Evolutionary conservation across 2,888 invertebrate species (phyloP), one percentile per base, ranked within the genome.

Genomic region (Andrena bicolor): DNA sequence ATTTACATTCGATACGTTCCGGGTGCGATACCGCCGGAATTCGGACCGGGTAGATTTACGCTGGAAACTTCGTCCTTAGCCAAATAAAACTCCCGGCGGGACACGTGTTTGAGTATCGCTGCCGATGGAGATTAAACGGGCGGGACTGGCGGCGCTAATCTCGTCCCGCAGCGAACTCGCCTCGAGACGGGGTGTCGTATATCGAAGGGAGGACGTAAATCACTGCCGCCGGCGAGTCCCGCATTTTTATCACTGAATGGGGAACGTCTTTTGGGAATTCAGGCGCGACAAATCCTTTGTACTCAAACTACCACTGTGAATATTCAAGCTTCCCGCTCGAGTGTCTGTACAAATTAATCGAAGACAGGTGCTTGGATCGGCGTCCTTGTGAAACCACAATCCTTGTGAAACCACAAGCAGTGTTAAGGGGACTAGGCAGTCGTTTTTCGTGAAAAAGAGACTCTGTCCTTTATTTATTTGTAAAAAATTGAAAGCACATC

Each of bases 1-100:
- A 20, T 10, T 8, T 0, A 41, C 53, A 8, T 65, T 65, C 26
- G 56, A 56, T 56, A 23, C 10, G 56, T 26, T 26, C 23, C 8
- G 10, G 0, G 23, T 56, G 23, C 23, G 4, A 3, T 13, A 23
- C 26, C 10, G 2, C 10, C 4, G 56, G 56, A 56, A 23, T 26
- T 26, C 10, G 10, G 23, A 65, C 10, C 16, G 6, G 48, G 26
- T 7, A 20, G 66, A 75, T 75, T 49, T 69, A 70, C 60, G 60
- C 16, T 53, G 3, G 32, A 5, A 75, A 69, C 75, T 69, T 68
- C 26, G 32, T 20, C 51, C 20, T 8, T 28, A 10, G 6, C 7
- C 60, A 41, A 75, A 75, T 75, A 69, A 69, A 75, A 70, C 75
- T 66, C 56, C 30, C 28, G 26, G 13, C 0, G 4, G 56, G 28